These are phyloP conservation scores for Stigmatopora argus DNA, from an alignment of 2,113 vertebrate genomes.

Conservation along the genomic window DNA sequence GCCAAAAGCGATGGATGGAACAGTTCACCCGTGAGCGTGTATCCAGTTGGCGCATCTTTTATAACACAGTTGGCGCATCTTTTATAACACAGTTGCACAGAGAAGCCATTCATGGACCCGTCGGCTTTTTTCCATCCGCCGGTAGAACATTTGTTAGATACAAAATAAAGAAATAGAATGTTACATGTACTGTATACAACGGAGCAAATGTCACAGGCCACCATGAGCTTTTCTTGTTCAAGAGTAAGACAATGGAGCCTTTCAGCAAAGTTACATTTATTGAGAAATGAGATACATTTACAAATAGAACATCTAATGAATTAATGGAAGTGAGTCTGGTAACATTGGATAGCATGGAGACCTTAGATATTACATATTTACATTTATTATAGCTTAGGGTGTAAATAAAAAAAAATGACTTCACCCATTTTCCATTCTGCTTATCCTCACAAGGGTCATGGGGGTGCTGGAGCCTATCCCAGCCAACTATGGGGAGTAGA, in stretches of 20 bases:
- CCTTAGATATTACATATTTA: too few relatives aligned
- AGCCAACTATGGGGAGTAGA: too few relatives aligned
- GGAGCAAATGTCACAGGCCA: neutral
- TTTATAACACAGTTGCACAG: neutral
- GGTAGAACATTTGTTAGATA: neutral
- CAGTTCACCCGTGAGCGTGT: constrained; percentile 47
- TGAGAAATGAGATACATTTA: neutral
- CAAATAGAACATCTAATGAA: neutral
- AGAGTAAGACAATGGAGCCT: neutral
- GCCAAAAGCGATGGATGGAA: constrained; percentile 44
- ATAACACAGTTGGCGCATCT: neutral
- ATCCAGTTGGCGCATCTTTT: neutral
- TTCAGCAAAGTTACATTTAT: neutral
- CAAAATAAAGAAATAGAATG: neutral
- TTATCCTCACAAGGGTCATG: too few relatives aligned
- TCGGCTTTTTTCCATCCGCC: neutral
- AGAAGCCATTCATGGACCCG: neutral
- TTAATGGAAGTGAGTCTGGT: too few relatives aligned
- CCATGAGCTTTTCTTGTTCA: neutral
- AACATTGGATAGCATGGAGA: too few relatives aligned
- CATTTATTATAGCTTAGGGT: too few relatives aligned
- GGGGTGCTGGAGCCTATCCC: too few relatives aligned
- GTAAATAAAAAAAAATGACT: too few relatives aligned
- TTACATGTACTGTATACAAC: neutral
- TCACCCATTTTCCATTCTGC: too few relatives aligned